Base-by-base conservation (phyloP, 2,888 invertebrate genomes). In the Drosophila atripex region DNA sequence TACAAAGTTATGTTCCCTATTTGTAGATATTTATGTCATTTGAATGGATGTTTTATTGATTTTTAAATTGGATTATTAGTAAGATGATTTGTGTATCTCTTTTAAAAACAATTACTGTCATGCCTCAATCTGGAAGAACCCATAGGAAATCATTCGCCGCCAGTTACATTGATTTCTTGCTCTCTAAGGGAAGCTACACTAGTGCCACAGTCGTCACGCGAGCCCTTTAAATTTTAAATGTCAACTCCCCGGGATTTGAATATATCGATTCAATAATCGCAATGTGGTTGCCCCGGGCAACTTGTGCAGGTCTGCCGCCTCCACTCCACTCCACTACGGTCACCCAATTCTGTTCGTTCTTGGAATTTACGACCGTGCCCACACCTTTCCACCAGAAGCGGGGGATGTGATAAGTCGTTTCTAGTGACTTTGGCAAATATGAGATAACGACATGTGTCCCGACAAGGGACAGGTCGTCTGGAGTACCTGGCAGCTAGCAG, bases 201-300 rank as follows among this genome's bases (percentile, higher is more conserved):
- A 60, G 60, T 59, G 60, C 58, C 14, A 35, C 30, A 39, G 46
- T 51, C 75, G 46, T 56, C 77, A 75, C 72, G 77, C 70, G 47
- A 75, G 46, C 58, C 41, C 51, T 50, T 59, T 58, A 49, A 52
- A 51, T 54, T 65, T 60, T 60, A 75, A 71, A 75, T 72, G 78
- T 68, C 72, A 66, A 70, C 45, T 70, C 54, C 35, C n/a, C 7
- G 35, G 41, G 49, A 74, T 78, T 70, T 64, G 68, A 76, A 52
- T 71, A 70, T 78, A 85, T 82, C 68, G 86, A 82, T 82, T 77
- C 69, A 80, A 85, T 78, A 82, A 76, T 54, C 56, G 61, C 64
- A 38, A 30, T 11, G 57, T 18, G 18, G 18, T 71, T 71, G 64
- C 61, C 61, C 23, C 28, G 14, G 39, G 70, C 35, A 49, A 61